These are phyloP conservation scores for Microtus montanus DNA, from an alignment of 2,113 vertebrate species.

Conservation along the genomic window DNA sequence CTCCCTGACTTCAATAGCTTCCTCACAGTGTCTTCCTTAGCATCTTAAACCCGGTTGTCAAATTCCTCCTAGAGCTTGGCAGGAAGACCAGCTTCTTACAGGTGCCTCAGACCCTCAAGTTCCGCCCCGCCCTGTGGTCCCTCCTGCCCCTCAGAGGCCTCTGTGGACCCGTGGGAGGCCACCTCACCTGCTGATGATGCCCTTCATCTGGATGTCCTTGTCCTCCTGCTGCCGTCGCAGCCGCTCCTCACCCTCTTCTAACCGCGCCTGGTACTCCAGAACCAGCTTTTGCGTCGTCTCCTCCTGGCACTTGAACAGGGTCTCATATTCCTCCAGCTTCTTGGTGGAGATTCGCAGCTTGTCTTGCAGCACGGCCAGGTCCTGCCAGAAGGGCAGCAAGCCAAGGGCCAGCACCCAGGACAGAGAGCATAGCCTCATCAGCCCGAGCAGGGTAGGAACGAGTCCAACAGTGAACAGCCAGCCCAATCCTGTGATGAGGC, in stretches of 20 bases:
- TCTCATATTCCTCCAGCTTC: slow-evolving; percentile 98
- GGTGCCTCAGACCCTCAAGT: not conserved
- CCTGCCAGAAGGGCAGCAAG: slow-evolving; percentile 91
- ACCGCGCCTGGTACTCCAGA: slow-evolving; percentile 97
- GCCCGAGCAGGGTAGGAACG: not conserved
- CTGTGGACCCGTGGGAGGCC: accelerated
- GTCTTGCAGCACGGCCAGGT: slow-evolving; percentile 96
- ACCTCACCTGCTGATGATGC: slow-evolving; percentile 97
- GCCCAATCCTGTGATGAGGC: not conserved
- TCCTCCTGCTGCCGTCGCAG: slow-evolving; percentile 98
- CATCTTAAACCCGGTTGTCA: not conserved
- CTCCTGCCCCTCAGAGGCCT: not conserved
- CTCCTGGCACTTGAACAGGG: slow-evolving; percentile 96
- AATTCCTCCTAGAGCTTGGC: not conserved
- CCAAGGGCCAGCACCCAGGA: slow-evolving; percentile 49
- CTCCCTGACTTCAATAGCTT: not conserved
- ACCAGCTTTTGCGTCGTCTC: slow-evolving; percentile 97
- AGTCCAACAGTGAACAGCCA: not conserved
- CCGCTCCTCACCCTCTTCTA: slow-evolving; percentile 97
- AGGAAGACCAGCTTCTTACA: not conserved
- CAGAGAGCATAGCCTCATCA: slow-evolving; percentile 70
- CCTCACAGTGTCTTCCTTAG: not conserved
- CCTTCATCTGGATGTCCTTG: slow-evolving; percentile 99
- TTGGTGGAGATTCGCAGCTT: slow-evolving; percentile 95
- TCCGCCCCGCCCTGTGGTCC: not conserved